Evolutionary conservation across 2,113 vertebrate genomes (phyloP), one percentile per base, ranked within the genome.

Genomic region (Anseranas semipalmata): DNA sequence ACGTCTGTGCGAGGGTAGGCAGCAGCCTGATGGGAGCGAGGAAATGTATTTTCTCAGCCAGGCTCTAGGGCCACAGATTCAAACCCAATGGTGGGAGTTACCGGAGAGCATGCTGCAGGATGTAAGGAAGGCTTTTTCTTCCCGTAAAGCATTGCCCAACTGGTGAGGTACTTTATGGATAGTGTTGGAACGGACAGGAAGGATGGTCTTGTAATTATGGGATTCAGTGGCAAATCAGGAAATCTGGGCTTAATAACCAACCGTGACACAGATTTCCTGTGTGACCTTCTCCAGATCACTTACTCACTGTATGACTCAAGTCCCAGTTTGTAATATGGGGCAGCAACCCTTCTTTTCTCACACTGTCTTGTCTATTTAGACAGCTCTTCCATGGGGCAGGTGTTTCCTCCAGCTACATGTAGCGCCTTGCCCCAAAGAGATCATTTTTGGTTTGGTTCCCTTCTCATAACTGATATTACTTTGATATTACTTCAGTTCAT

Each of bases 231-330:
- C 83, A 96, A 93, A 97, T 96, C 95, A 94, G 96, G 95, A 97
- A 96, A 97, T 96, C 89, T 96, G 96, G 86, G 83, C 93, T 96
- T 95, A 97, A 96, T 95, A 91, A 95, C 55, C 35, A 85, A 71
- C 80, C 0, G 7, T 96, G 94, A 96, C 92, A 96, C 88, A 95
- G 94, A 96, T 96, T 97, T 97, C 94, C 94, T 95, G 89, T 92
- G 96, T 94, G 95, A 95, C 76, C 86, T 65, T 94, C 56, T 65
- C 45, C 3, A 25, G 77, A 87, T 93, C 92, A 41, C 83, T 97
- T 87, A 96, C 56, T 95, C 96, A 96, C 33, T 25, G 76, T 86
- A 3, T 97, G 96, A 97, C 87, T 96, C 95, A 96, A 86, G 55
- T 66, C 63, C 56, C 66, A 37, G 35, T 82, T 75, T 3, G 1